Evolutionary conservation across 2,797 vertebrate genomes (phyloP), one percentile per base, ranked within the genome.

Genomic region (Prunella strophiata): DNA sequence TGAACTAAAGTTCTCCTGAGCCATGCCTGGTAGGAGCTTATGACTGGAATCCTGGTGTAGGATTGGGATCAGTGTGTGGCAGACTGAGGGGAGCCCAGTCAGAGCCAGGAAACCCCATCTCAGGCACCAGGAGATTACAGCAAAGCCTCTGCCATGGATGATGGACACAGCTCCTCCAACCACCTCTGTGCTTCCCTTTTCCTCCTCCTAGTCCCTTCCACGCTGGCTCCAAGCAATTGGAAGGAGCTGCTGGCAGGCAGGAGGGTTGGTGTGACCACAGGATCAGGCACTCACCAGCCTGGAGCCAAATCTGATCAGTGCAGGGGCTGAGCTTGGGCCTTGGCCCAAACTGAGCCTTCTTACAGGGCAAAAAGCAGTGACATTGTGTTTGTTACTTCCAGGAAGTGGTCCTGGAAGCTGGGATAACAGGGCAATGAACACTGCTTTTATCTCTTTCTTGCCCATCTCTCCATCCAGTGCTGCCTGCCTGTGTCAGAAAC

Each of bases 11-110:
- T 52, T 77, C 25, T 34, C 13, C 22, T 42, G 5, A 68, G 70
- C 47, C 4, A 2, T 1, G 1, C n/a, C 34, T 1, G 0, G 30
- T 47, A 25, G 71, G 48, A 68, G n/a, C 14, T 79, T 34, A 27
- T n/a, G n/a, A 3, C 9, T n/a, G 34, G 48, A 30, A 20, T 54
- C 23, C 40, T 19, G 30, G 10, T 3, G 5, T 16, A 13, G 15
- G 54, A 30, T 3, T 10, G 22, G 45, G 36, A 63, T 79, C 16
- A 1, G 32, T 1, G 5, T 59, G 29, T 32, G 32, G 34, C 58
- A 58, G 63, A 16, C 12, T 16, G 71, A 17, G 0, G 2, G 72
- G 45, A 63, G 62, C 15, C 9, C 10, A 26, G 30, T n/a, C 30
- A 13, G 61, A 52, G 57, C 29, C 58, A 71, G 62, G 52, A 54